Conservation (phyloP, 2,113 vertebrate species). For the Hassar affinis region DNA sequence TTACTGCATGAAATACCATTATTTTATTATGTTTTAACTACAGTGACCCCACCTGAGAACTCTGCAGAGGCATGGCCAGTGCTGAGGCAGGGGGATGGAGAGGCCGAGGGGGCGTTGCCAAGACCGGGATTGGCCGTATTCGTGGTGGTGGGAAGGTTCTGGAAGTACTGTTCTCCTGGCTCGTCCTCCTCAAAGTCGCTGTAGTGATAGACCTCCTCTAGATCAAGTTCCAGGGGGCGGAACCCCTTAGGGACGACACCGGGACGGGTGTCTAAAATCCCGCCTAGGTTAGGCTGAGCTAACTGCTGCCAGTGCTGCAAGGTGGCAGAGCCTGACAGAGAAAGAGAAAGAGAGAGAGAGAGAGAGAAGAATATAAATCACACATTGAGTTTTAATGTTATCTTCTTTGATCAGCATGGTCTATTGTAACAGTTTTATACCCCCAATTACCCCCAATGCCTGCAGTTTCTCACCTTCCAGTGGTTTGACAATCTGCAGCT, state of each 20-base stretch:
- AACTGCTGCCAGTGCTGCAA: conserved; percentile 98
- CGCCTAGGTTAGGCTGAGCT: conserved; percentile 95
- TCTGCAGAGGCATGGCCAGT: conserved; percentile 55
- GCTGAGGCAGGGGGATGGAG: conserved; percentile 73
- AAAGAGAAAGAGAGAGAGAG: neutral
- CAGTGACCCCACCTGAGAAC: conserved; percentile 36
- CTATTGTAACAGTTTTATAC: neutral
- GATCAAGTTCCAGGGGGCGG: conserved; percentile 88
- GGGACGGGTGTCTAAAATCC: conserved; percentile 90
- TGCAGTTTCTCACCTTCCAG: conserved; percentile 88
- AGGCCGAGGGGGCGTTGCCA: conserved; percentile 65
- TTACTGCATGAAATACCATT: neutral
- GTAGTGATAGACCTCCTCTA: conserved; percentile 93
- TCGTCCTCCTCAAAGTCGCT: conserved; percentile 95
- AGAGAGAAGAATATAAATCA: neutral
- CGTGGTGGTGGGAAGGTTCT: conserved; percentile 87
- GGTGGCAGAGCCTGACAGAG: conserved; percentile 86
- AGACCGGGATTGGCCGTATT: conserved; percentile 70
- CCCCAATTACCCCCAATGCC: neutral
- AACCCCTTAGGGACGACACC: conserved; percentile 97
- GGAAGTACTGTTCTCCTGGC: conserved; percentile 91
- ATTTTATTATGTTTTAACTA: neutral
- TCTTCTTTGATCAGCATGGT: neutral
- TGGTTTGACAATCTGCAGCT: conserved; percentile 99
- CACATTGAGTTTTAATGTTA: neutral